Evolutionary conservation across 2,888 invertebrate genomes (phyloP), one percentile per base, ranked within the genome.

Genomic region (Scaeva pyrastri): DNA sequence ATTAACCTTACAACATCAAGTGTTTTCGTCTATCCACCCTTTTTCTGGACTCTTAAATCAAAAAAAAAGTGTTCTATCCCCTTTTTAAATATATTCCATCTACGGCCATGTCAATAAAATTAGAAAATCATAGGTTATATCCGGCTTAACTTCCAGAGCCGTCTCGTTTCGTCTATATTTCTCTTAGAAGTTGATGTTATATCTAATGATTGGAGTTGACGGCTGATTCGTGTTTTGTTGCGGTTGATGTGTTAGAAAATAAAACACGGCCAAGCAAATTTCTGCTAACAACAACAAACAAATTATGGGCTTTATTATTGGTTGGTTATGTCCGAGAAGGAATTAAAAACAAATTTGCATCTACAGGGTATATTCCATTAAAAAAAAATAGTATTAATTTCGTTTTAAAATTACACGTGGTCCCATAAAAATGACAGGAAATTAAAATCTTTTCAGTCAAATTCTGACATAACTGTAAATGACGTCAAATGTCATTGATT

Each of bases 161-260:
- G 23, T 7, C 21, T 43, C 43, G n/a, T 3, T 10, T 16, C 10
- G 48, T 19, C 48, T 19, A 5, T 58, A 39, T 12, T 1, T 16
- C 19, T 12, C 2, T 11, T 21, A 2, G 31, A 10, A 16, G 23
- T 26, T 58, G 77, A 62, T 74, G 39, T 36, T 41, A 36, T 48
- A 16, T 16, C 8, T 48, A 52, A 60, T 73, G 83, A 83, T 83
- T 83, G 73, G 41, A 83, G 68, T 78, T 83, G 83, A 83, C 77
- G 68, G 55, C 70, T 83, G 73, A 70, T 73, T 74, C 78, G 66
- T 83, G 82, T 83, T 81, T 72, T 64, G 50, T 72, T 52, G 64
- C 23, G 68, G 50, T 60, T 66, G 68, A 68, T 68, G 74, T 41
- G 48, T 45, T 60, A 74, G 55, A 23, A 64, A 71, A 70, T 64